Percentiles rank a stretch among this genome's conserved stretches.
phyloP scores from a whole-genome alignment of 1,140 invertebrate species.

The Drosophila mayri region DNA sequence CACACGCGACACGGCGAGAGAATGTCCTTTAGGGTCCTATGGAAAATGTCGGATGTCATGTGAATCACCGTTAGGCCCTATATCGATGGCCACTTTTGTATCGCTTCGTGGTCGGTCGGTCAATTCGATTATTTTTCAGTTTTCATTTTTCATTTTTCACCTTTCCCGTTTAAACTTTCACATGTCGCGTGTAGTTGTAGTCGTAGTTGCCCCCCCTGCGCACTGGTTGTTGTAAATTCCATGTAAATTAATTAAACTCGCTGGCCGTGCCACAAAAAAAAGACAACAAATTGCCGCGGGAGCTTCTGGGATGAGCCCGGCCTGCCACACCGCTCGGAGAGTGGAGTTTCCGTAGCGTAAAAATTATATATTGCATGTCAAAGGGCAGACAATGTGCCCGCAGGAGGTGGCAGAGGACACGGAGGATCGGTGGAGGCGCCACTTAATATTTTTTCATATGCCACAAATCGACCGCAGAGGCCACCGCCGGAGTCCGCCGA shows the following conservation, averaged over 20 bases:
- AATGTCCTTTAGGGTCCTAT: constrained; percentile 24
- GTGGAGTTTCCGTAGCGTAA: constrained; percentile 46
- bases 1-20: constrained; percentile 35
- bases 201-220: constrained; percentile 18
- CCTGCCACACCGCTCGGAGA: neutral
- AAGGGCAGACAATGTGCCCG: constrained; percentile 74
- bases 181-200: constrained; percentile 54
- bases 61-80: constrained; percentile 56
- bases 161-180: constrained; percentile 76
- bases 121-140: constrained; percentile 82
- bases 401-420: constrained; percentile 6
- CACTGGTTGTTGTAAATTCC: constrained; percentile 76
- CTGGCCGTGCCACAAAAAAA: constrained; percentile 60
- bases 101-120: constrained; percentile 58
- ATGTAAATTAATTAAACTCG: constrained; percentile 84
- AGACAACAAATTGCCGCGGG: constrained; percentile 73
- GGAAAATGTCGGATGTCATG: constrained; percentile 63
- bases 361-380: constrained; percentile 83
- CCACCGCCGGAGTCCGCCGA: constrained; percentile 37
- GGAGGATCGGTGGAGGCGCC: constrained; percentile 41
- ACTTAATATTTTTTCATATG: constrained; percentile 83
- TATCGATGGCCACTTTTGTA: constrained; percentile 43
- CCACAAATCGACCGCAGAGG: constrained; percentile 81
- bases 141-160: constrained; percentile 64
- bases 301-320: constrained; percentile 39